Evolutionary conservation across 2,113 vertebrate species (phyloP).

Genomic region (Phaethon lepturus): DNA sequence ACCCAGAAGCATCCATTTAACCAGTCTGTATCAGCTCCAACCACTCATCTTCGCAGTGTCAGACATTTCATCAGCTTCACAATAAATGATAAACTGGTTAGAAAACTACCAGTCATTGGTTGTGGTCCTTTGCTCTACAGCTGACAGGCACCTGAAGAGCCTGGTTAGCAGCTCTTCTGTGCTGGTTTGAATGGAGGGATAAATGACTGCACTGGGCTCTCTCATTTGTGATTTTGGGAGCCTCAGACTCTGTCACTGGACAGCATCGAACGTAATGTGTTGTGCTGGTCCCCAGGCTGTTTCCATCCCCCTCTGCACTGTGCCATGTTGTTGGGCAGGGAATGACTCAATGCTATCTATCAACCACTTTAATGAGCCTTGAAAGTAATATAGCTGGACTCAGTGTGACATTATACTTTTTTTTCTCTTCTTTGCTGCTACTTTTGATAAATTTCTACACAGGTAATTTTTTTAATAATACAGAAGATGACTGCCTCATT

Average conservation of each 20-base stretch:
- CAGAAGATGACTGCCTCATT: constrained; percentile 1
- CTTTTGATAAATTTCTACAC: constrained; percentile 9
- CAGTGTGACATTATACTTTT: not conserved
- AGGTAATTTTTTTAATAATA: constrained; percentile 7
- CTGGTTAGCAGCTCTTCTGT: constrained; percentile 5
- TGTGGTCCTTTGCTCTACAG: constrained; percentile 27
- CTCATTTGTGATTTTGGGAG: not conserved
- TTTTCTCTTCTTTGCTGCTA: not conserved
- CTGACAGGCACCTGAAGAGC: constrained; percentile 52
- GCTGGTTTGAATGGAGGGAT: not conserved
- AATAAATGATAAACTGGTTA: not conserved
- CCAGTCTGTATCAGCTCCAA: not conserved
- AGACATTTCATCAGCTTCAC: not conserved
- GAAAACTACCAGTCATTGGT: constrained; percentile 3
- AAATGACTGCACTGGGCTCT: not conserved
- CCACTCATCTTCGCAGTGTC: not conserved
- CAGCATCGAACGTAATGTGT: not conserved
- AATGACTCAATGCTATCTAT: not conserved
- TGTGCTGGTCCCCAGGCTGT: not conserved
- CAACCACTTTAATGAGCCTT: constrained; percentile 3
- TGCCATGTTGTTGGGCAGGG: not conserved
- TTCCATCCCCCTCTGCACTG: not conserved
- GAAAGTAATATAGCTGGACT: not conserved
- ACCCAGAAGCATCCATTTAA: not conserved
- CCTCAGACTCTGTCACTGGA: not conserved